Conservation (phyloP, 1,140 invertebrate species). For the Hetaerina americana region DNA sequence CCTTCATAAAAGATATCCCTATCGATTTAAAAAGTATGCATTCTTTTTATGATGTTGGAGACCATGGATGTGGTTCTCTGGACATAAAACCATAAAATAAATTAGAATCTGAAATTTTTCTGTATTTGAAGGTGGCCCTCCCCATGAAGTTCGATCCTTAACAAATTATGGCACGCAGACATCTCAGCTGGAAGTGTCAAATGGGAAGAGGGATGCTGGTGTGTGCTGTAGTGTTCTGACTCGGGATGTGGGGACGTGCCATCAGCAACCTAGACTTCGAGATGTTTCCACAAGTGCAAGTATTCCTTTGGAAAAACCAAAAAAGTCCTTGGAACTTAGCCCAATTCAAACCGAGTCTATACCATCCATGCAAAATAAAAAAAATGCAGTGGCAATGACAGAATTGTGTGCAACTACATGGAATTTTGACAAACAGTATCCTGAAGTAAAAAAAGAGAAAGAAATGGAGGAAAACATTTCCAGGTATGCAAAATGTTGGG, state of each 20-base stretch:
- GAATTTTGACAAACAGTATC: background rate
- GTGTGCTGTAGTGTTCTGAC: conserved; percentile 51
- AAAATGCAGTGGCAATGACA: background rate
- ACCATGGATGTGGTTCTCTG: background rate
- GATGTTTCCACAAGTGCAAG: background rate
- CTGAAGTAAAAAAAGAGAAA: too few relatives aligned
- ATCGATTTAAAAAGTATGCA: background rate
- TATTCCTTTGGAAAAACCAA: background rate
- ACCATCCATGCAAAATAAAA: background rate
- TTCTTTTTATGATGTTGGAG: background rate
- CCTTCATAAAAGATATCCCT: too few relatives aligned
- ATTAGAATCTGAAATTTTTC: background rate
- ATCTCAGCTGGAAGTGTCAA: conserved; percentile 18
- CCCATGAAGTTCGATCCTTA: background rate
- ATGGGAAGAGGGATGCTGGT: conserved; percentile 42
- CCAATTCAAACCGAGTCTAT: background rate
- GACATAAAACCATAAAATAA: background rate
- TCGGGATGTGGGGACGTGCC: conserved; percentile 45
- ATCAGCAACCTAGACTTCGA: conserved; percentile 27
- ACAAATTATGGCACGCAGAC: conserved; percentile 19
- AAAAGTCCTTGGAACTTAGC: background rate
- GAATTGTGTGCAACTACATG: background rate
- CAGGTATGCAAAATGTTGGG: too few relatives aligned
- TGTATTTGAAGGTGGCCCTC: background rate
- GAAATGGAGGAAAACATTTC: too few relatives aligned